Evolutionary conservation across 1,140 invertebrate genomes (phyloP), one percentile per base, ranked within the genome.

Genomic region (Meloidogyne chitwoodi): DNA sequence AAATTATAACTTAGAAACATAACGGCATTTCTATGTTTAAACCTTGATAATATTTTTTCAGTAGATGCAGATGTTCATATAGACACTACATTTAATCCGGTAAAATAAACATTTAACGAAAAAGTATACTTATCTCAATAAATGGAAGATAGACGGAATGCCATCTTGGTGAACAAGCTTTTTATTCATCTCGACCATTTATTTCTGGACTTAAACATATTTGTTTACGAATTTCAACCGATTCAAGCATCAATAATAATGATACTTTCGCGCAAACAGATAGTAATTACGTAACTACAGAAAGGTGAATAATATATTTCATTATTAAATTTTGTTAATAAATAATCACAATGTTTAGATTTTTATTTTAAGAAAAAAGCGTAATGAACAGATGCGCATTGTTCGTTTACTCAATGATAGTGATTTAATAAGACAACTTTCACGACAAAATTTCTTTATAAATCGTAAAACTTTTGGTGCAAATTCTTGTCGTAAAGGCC

Each of bases 391-490:
- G 48, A n/a, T n/a, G n/a, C 16, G 48, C 48, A 24, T 22, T 14
- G 74, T 29, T 11, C 70, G 68, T n/a, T 34, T 83, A 19, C 61
- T 62, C 3, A 73, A 74, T 44, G 82, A 76, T 27, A 22, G 24
- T 10, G 79, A 80, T 41, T 22, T 78, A n/a, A 64, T 66, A 8
- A 67, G 66, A 24, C 81, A 85, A 78, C 56, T 73, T 48, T 27
- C 22, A 22, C 44, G 78, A 1, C 38, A 65, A 19, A 76, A 83
- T 63, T 83, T 83, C 64, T 83, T 75, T 63, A 64, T 34, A 27
- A 19, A 65, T 29, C 64, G 56, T 0, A 48, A 26, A 12, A 84
- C 81, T 63, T 86, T 48, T 75, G 83, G 83, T n/a, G 78, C 79
- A 19, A 84, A 84, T 70, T 26, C 76, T 44, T 84, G 83, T 31